Evolutionary conservation across 1,140 invertebrate species (phyloP), one percentile per base, ranked within the genome.

Genomic region (Dinoponera quadriceps): DNA sequence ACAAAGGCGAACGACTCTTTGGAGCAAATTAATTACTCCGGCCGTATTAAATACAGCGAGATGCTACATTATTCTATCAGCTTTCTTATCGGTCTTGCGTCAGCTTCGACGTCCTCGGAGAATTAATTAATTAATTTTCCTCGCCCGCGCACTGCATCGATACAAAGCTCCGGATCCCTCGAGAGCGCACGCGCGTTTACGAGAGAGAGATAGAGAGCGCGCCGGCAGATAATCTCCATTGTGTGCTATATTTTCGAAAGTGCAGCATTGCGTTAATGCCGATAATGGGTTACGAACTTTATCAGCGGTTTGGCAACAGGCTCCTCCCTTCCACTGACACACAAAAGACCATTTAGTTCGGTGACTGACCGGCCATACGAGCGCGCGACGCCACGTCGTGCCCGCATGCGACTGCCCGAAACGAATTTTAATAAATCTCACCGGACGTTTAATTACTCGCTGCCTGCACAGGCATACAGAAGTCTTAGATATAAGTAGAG

Each of bases 391-490:
- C n/a, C n/a, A n/a, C 71, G 29, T 20, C 38, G 55, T 48, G 60
- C 85, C 86, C 86, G 86, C 86, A 87, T 87, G 62, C 48, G 65
- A 27, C 38, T 48, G 33, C 38, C 25, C 38, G 59, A 78, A 72
- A 71, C 89, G 72, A 89, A 91, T 91, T 90, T 91, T 89, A 90
- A 90, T 90, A 91, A 91, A 91, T 91, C 90, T 87, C 86, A 66
- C 84, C 84, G 75, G 86, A 71, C 89, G 85, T 88, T 90, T 89
- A 92, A 91, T 91, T 89, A 90, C 89, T 88, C 88, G 81, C 84
- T 78, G 83, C 74, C 63, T 27, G 33, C n/a, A 18, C 20, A 22
- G 18, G 2, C 2, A 20, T 18, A 44, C 29, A n/a, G n/a, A n/a
- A n/a, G n/a, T n/a, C n/a, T n/a, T n/a, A n/a, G n/a, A n/a, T n/a